phyloP scores from a whole-genome alignment of 1,140 invertebrate species.

The Druon quercuslanigerum region DNA sequence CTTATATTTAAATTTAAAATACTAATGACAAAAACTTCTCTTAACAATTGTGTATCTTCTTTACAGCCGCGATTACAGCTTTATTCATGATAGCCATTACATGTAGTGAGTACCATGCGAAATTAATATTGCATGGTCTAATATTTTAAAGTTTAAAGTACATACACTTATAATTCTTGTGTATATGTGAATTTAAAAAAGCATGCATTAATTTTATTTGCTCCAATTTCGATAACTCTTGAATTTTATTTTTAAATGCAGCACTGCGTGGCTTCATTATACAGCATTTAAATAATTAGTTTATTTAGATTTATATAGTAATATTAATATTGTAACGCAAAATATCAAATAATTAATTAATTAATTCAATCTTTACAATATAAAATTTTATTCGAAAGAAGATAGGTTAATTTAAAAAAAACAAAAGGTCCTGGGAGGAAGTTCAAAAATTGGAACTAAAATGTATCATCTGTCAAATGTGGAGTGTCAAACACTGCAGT shows the following conservation, averaged over 20 bases:
- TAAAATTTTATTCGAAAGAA: not conserved
- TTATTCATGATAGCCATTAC: conserved; percentile 76
- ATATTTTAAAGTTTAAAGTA: not conserved
- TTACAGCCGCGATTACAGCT: conserved; percentile 73
- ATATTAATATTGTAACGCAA: no score
- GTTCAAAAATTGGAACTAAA: not conserved
- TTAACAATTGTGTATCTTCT: conserved; percentile 40
- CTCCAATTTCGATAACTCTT: not conserved
- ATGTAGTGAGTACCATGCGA: conserved; percentile 73
- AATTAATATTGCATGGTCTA: conserved; percentile 48
- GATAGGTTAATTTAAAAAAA: not conserved
- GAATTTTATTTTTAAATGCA: not conserved
- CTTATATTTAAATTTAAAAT: not conserved
- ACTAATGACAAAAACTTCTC: not conserved
- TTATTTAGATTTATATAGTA: not conserved
- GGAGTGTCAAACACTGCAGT: not conserved
- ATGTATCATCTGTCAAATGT: conserved; percentile 7
- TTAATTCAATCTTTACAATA: not conserved
- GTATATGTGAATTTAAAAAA: not conserved
- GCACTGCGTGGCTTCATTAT: not conserved
- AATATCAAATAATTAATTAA: no score
- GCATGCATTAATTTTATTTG: conserved; percentile 15
- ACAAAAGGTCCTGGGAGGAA: not conserved
- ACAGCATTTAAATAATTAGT: not conserved
- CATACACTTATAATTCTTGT: not conserved